Conservation (phyloP, 2,888 invertebrate genomes). For the Pemphredon lugubris region DNA sequence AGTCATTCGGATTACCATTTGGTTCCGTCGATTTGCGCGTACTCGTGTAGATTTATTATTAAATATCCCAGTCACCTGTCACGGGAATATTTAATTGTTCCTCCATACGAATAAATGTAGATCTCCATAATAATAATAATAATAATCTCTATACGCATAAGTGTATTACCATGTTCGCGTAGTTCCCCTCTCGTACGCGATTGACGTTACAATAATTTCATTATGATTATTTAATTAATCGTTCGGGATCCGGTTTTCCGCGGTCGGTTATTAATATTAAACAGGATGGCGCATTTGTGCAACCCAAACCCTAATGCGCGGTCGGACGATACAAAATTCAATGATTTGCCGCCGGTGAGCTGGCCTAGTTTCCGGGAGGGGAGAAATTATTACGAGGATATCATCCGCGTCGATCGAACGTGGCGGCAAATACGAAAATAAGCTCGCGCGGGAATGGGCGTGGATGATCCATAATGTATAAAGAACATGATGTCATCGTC, state of each 20-base stretch:
- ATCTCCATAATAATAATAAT: no score
- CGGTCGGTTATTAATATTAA: neutral
- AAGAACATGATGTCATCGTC: neutral
- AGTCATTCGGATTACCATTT: no score
- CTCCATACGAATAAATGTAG: no score
- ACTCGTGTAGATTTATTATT: no score
- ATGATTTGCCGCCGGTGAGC: conserved; percentile 18
- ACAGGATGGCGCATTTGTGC: neutral
- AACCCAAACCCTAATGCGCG: neutral
- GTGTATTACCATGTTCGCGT: no score
- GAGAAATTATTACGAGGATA: conserved; percentile 41
- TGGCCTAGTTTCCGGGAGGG: conserved; percentile 41
- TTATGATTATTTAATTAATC: conserved; percentile 1
- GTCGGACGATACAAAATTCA: neutral
- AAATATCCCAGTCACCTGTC: no score
- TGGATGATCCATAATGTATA: conserved; percentile 50
- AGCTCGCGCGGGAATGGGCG: conserved; percentile 30
- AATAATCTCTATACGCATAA: no score
- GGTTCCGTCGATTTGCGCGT: no score
- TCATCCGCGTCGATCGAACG: conserved; percentile 29
- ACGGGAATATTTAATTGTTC: no score
- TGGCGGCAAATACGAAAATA: conserved; percentile 32
- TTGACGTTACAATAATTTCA: neutral
- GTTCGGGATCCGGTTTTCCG: neutral
- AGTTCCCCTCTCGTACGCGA: no score